Percentiles rank a stretch among this genome's conserved stretches.
Evolutionary conservation across 2,113 vertebrate species (phyloP).

Genomic region (Tursiops truncatus): DNA sequence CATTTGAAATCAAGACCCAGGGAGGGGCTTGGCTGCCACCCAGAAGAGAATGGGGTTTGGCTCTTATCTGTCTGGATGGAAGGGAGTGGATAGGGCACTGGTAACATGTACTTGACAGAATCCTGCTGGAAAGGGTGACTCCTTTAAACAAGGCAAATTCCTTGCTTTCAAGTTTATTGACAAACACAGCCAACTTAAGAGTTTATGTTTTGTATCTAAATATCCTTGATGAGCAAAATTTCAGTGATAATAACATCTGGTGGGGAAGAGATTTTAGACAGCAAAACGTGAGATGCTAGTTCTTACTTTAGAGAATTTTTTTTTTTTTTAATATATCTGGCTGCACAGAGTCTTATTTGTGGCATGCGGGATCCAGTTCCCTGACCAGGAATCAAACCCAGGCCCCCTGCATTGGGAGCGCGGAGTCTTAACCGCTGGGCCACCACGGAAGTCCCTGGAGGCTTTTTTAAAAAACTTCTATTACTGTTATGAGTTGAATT

Average conservation of each 20-base stretch:
- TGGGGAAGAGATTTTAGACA: background rate
- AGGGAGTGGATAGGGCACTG: background rate
- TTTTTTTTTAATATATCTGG: too few species aligned
- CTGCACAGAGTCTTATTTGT: too few species aligned
- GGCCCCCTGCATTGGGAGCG: too few species aligned
- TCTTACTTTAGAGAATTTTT: background rate
- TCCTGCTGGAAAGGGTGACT: background rate
- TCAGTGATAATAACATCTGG: background rate
- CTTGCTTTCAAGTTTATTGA: background rate
- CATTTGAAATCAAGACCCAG: background rate
- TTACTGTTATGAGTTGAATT: background rate
- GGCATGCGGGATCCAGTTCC: too few species aligned
- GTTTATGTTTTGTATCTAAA: background rate
- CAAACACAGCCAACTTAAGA: background rate
- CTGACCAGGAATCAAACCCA: too few species aligned
- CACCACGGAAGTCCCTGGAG: too few species aligned
- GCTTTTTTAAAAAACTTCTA: background rate
- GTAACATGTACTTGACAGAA: background rate
- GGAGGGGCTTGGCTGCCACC: background rate
- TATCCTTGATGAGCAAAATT: background rate
- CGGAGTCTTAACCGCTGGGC: too few species aligned
- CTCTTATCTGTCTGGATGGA: background rate
- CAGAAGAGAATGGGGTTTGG: background rate
- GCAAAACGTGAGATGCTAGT: background rate
- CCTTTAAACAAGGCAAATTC: background rate